A percentile compares a stretch with the other conserved stretches of the same genome.
These are phyloP conservation scores for Coryphaenoides rupestris DNA, from an alignment of 2,113 vertebrate species.

Conservation along the genomic window DNA sequence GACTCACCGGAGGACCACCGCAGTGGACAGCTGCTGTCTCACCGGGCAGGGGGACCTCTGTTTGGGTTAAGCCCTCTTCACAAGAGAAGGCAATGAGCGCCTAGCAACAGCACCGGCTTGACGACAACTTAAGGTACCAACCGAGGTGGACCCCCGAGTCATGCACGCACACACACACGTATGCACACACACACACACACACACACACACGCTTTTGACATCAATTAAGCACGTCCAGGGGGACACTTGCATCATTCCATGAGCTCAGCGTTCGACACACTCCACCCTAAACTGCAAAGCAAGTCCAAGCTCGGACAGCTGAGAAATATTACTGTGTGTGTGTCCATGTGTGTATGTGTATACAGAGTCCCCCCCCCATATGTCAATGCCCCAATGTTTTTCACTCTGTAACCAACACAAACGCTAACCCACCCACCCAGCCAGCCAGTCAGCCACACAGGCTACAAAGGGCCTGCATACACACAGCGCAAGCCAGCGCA, in stretches of 20 bases:
- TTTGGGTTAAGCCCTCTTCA: neutral
- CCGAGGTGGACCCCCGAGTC: too few species aligned
- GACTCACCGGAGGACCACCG: conserved; percentile 27
- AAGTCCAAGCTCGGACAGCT: conserved; percentile 29
- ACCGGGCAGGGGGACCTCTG: neutral
- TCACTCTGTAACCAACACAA: conserved; percentile 68
- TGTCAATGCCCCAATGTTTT: conserved; percentile 45
- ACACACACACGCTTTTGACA: conserved; percentile 6
- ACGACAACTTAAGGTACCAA: neutral
- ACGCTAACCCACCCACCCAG: conserved; percentile 45
- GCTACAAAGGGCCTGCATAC: conserved; percentile 35
- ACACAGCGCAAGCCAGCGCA: neutral
- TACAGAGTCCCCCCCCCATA: too few species aligned
- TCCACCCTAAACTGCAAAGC: conserved; percentile 33
- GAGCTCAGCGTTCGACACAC: conserved; percentile 44
- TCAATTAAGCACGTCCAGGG: conserved; percentile 36
- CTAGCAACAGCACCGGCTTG: too few species aligned
- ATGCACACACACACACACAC: conserved; percentile 1
- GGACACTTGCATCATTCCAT: conserved; percentile 55
- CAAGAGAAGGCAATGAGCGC: neutral
- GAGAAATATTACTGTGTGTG: conserved; percentile 17
- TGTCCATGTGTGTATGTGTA: conserved; percentile 26
- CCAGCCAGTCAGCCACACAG: neutral
- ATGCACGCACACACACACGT: neutral
- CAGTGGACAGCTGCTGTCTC: conserved; percentile 25